Base-by-base conservation (phyloP, 2,888 invertebrate species). In the Gari tellinella region DNA sequence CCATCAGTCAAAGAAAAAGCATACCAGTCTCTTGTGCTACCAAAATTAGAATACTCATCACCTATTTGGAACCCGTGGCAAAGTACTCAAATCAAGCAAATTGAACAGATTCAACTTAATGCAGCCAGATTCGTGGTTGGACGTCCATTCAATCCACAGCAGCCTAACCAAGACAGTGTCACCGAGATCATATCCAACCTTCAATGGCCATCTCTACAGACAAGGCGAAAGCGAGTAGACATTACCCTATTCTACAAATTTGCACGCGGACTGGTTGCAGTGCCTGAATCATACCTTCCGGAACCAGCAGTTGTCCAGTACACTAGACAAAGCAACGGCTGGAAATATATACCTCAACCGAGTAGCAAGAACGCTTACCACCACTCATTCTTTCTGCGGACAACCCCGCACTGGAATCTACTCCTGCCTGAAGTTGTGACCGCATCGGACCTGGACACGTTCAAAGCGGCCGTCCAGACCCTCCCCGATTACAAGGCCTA, bases 41-140 rank as follows among this genome's bases (percentile, higher is more conserved):
- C 10, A 23, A 52, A 12, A 5, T 19, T 23, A 8, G 25, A 49
- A 45, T 23, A 49, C 15, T 7, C 21, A 10, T 31, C 52, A 4
- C 17, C 52, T 2, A 17, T 52, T 31, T 52, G 37, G 52, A 52
- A 52, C 31, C 37, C 52, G 8, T 37, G 31, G 10, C 52, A 52
- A 17, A 52, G 8, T 3, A 52, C 17, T 17, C 7, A 52, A 10
- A 8, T 31, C 5, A 52, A 52, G 19, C 12, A 52, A 23, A 12
- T 52, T 3, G 52, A 52, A n/a, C 52, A 52, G 17, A 17, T 52
- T 17, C 52, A 52, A 52, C 52, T 7, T 8, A 52, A 52, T 14
- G 37, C 14, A 31, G 52, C 17, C 14, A 26, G 52, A 17, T 52
- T 52, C 17, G 19, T 37, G 14, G 10, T 12, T 14, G 31, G 31